Conservation (phyloP, 2,113 vertebrate genomes). For the Rutilus rutilus region DNA sequence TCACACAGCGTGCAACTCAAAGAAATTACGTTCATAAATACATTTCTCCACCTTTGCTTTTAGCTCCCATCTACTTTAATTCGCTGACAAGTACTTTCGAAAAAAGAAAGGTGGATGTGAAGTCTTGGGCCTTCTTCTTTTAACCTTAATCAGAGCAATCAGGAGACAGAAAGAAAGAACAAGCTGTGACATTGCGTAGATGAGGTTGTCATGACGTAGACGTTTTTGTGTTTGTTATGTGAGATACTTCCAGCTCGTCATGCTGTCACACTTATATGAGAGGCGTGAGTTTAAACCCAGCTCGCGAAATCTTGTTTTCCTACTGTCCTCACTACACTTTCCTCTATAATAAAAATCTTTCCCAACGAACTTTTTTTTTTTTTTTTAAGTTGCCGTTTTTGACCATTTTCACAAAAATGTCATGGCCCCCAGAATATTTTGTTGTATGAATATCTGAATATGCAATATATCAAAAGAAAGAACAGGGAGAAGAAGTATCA, state of each 20-base stretch:
- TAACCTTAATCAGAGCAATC: conserved; percentile 14
- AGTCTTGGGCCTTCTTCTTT: conserved; percentile 16
- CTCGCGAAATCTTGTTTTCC: neutral
- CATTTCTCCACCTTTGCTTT: conserved; percentile 41
- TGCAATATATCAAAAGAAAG: no score
- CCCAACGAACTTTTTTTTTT: no score
- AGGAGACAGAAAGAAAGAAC: neutral
- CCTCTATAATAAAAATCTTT: neutral
- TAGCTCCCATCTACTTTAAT: conserved; percentile 34
- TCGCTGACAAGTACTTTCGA: conserved; percentile 36
- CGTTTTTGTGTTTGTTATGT: neutral
- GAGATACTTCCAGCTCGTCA: neutral
- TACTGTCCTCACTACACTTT: neutral
- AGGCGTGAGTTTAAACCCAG: neutral
- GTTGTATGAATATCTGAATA: no score
- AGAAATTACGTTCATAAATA: conserved; percentile 38
- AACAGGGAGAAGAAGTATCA: conserved; percentile 54
- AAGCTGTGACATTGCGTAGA: conserved; percentile 4
- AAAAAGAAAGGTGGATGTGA: conserved; percentile 2
- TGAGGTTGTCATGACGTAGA: no score
- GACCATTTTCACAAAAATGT: no score
- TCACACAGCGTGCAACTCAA: conserved; percentile 48
- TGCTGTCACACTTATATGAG: neutral
- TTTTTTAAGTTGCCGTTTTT: no score
- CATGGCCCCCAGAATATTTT: no score